phyloP scores from a whole-genome alignment of 2,888 invertebrate species.

The Holacanthella duospinosa region DNA sequence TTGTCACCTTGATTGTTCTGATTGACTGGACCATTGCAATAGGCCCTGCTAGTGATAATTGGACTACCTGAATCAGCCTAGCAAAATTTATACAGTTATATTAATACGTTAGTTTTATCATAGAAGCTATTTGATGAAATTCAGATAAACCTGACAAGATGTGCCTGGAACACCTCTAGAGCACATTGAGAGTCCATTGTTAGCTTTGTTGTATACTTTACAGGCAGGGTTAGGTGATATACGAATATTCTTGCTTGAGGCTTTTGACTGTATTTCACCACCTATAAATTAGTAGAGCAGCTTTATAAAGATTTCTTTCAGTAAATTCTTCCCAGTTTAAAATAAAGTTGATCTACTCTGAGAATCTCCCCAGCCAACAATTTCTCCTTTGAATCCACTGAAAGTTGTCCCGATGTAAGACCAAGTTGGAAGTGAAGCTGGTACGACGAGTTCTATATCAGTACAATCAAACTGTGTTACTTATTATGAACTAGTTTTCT shows the following conservation, averaged over 20 bases:
- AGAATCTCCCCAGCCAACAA: slow-evolving; percentile 7
- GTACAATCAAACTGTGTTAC: no score
- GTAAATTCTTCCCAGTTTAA: no score
- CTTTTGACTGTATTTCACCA: background rate
- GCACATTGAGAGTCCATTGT: slow-evolving; percentile 7
- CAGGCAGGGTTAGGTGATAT: slow-evolving; percentile 1
- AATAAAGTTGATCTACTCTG: background rate
- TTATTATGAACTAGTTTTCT: no score
- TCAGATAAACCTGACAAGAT: slow-evolving; percentile 3
- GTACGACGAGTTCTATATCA: no score
- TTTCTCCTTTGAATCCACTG: background rate
- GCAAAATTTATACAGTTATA: background rate
- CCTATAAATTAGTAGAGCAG: background rate
- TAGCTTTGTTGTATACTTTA: background rate
- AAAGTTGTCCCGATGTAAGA: background rate
- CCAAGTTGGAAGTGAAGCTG: slow-evolving; percentile 1
- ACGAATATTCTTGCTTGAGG: background rate
- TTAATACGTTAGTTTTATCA: background rate
- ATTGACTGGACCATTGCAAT: background rate
- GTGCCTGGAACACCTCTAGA: background rate
- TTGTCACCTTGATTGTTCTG: background rate
- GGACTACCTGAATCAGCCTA: slow-evolving; percentile 10
- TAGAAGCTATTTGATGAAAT: no score
- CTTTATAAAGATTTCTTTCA: background rate
- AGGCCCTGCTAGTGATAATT: background rate